Evolutionary conservation across 2,888 invertebrate genomes (phyloP).

Genomic region (Mythimna ferrago): DNA sequence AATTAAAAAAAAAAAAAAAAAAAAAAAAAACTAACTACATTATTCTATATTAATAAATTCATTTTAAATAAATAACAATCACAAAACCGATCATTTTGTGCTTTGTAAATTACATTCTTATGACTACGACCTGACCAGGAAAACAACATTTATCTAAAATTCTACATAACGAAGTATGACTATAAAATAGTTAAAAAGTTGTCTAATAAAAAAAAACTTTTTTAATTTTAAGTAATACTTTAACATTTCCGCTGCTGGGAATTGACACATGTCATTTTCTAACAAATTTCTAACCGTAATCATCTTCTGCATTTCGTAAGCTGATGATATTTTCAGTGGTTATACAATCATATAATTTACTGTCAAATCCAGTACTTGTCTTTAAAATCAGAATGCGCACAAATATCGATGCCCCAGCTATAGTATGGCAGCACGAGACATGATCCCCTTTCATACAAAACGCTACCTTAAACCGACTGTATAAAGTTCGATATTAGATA

Average conservation of each 20-base stretch:
- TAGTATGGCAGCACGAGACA: background rate
- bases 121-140: conserved; percentile 48
- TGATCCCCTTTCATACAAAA: background rate
- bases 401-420: background rate
- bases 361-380: conserved; percentile 4
- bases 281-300: background rate
- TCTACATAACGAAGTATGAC: conserved; percentile 29
- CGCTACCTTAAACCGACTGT: background rate
- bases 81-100: conserved; percentile 59
- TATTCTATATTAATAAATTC: conserved; percentile 45
- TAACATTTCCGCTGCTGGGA: conserved; percentile 46
- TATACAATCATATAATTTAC: background rate
- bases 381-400: background rate
- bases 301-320: background rate
- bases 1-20: too few species aligned
- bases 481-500: conserved; percentile 14
- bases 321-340: background rate
- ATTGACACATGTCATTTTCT: conserved; percentile 22
- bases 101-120: conserved; percentile 34
- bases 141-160: conserved; percentile 44
- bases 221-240: conserved; percentile 48
- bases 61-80: conserved; percentile 49
- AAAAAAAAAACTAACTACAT: conserved; percentile 22
- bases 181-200: conserved; percentile 35
- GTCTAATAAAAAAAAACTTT: conserved; percentile 25